Conservation (phyloP, 2,113 vertebrate genomes). For the Sus scrofa region DNA sequence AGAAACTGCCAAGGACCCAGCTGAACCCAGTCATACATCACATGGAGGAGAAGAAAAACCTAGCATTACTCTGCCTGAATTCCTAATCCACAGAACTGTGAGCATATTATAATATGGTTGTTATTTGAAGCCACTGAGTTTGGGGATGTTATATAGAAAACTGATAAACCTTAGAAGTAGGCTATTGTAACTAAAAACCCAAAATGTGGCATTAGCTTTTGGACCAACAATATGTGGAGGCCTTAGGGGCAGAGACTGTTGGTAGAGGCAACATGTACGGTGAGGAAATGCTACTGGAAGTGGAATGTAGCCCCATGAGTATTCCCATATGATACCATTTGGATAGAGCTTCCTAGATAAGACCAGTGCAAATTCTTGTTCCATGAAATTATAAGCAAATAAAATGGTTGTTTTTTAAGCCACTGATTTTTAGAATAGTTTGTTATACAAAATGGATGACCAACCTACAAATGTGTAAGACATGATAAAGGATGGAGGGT, state of each 20-base stretch:
- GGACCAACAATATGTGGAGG: not conserved
- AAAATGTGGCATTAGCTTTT: not conserved
- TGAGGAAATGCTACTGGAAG: not conserved
- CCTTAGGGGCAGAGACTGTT: not conserved
- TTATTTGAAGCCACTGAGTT: not conserved
- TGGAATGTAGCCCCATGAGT: not conserved
- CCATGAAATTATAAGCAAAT: not conserved
- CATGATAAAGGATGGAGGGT: not conserved
- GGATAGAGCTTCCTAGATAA: not conserved
- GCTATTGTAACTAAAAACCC: not conserved
- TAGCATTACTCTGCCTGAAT: not conserved
- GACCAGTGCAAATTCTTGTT: not conserved
- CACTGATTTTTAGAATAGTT: not conserved
- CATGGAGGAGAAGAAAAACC: not conserved
- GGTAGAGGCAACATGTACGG: not conserved
- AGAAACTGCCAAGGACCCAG: not conserved
- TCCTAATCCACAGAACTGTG: not conserved
- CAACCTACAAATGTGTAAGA: not conserved
- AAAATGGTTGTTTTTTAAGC: not conserved
- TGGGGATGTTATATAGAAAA: not conserved
- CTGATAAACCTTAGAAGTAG: not conserved
- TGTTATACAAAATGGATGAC: not conserved
- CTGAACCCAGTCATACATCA: not conserved
- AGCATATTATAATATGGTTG: not conserved
- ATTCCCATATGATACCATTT: not conserved